Evolutionary conservation across 1,140 invertebrate genomes (phyloP), one percentile per base, ranked within the genome.

Genomic region (Calliphora vicina): DNA sequence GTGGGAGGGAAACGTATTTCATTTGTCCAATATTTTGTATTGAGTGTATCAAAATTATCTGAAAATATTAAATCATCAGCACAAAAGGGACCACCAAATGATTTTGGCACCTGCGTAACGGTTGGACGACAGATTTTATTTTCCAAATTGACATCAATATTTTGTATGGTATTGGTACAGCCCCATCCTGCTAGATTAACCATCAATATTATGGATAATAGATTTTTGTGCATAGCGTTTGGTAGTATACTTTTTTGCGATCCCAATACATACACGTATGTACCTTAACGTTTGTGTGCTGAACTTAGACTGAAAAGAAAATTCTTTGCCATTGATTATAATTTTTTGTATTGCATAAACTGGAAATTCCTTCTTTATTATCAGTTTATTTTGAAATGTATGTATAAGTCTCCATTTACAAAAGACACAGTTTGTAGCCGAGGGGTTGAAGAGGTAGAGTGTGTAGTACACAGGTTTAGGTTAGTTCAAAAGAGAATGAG

Each of bases 11-110:
- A 50, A 27, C 83, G 81, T 29, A 85, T 72, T 76, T 85, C 84
- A 43, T 82, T 67, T 9, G 26, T 82, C 84, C 84, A 85, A 61
- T 29, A 25, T 4, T 35, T 2, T 8, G 13, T 17, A 81, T 86
- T 81, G 35, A 86, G 81, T 43, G 13, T 80, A 57, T 85, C 81
- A 61, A 84, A 86, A 82, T 83, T 83, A 20, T 86, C 85, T 43
- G 84, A 83, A 73, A 85, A 88, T 82, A 85, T 42, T 23, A 85
- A 81, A 67, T 85, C 76, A 50, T 72, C 84, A 35, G 67, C 73
- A 61, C 86, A 85, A 23, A 10, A 67, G 0, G n/a, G 61, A 67
- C 61, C 61, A 57, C 50, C 50, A n/a, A 17, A n/a, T 10, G 61
- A 25, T 26, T 26, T 72, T 45, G 27, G 67, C 20, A 26, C 8